Conservation (phyloP, 2,113 vertebrate genomes). For the Electrona antarctica region DNA sequence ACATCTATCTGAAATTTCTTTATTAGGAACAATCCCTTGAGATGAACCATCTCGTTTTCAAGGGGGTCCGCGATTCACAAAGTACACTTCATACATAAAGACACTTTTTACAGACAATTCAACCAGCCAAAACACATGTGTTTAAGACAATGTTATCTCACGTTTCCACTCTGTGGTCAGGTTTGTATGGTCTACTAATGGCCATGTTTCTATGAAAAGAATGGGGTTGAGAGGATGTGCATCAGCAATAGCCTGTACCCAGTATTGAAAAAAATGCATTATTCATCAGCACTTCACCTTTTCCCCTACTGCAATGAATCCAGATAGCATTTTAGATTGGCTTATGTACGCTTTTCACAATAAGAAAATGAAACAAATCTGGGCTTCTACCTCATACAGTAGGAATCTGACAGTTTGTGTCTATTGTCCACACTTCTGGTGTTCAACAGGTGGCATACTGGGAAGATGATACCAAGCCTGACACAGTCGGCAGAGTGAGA, state of each 20-base stretch:
- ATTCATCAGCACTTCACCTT: conserved; percentile 31
- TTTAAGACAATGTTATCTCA: not conserved
- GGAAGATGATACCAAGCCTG: conserved; percentile 89
- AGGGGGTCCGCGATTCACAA: too few relatives aligned
- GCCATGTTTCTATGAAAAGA: conserved; percentile 14
- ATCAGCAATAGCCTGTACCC: conserved; percentile 36
- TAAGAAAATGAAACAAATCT: conserved; percentile 26
- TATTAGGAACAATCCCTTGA: too few relatives aligned
- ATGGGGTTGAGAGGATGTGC: conserved; percentile 24
- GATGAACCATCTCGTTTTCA: too few relatives aligned
- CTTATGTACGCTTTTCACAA: conserved; percentile 30
- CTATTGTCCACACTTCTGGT: not conserved
- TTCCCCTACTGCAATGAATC: conserved; percentile 26
- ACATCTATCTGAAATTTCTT: too few relatives aligned
- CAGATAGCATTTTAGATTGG: conserved; percentile 47
- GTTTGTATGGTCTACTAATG: conserved; percentile 32
- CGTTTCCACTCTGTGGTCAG: conserved; percentile 3
- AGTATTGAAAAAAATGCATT: conserved; percentile 36
- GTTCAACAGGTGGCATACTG: conserved; percentile 87
- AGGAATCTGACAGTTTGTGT: conserved; percentile 2
- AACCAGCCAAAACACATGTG: not conserved
- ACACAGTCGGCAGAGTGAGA: conserved; percentile 85
- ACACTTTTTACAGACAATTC: too few relatives aligned
- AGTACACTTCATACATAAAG: too few relatives aligned
- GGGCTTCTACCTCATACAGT: not conserved